Evolutionary conservation across 2,888 invertebrate species (phyloP).

Genomic region (Cybosia mesomella): DNA sequence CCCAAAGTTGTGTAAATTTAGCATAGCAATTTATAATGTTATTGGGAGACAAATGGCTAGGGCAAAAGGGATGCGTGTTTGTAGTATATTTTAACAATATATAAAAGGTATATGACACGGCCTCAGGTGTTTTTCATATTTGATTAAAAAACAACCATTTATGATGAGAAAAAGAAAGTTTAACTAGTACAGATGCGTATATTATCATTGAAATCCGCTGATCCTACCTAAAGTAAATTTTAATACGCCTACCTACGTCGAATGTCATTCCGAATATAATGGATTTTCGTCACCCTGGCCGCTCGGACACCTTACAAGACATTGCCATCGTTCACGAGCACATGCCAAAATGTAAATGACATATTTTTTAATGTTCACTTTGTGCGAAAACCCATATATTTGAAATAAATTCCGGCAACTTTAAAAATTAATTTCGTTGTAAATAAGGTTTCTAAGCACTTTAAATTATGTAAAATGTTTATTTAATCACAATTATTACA

Average conservation of each 20-base stretch:
- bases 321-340: constrained; percentile 20
- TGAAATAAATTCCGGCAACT: neutral
- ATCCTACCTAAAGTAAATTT: constrained; percentile 17
- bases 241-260: constrained; percentile 33
- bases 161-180: too few relatives aligned
- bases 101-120: too few relatives aligned
- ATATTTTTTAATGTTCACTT: constrained; percentile 15
- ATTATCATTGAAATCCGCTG: constrained; percentile 7
- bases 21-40: too few relatives aligned
- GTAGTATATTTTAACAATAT: too few relatives aligned
- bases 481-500: too few relatives aligned
- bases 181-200: neutral
- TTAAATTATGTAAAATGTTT: neutral
- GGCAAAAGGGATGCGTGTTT: too few relatives aligned
- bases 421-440: neutral
- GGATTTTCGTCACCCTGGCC: constrained; percentile 28
- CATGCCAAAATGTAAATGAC: constrained; percentile 30
- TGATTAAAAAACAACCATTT: too few relatives aligned
- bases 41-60: too few relatives aligned
- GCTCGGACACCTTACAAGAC: constrained; percentile 33
- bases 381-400: constrained; percentile 12
- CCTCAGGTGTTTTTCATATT: too few relatives aligned
- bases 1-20: too few relatives aligned
- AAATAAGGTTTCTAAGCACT: neutral
- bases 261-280: constrained; percentile 47